phyloP scores from a whole-genome alignment of 2,888 invertebrate genomes.

The Hermaeophaga mercurialis region DNA sequence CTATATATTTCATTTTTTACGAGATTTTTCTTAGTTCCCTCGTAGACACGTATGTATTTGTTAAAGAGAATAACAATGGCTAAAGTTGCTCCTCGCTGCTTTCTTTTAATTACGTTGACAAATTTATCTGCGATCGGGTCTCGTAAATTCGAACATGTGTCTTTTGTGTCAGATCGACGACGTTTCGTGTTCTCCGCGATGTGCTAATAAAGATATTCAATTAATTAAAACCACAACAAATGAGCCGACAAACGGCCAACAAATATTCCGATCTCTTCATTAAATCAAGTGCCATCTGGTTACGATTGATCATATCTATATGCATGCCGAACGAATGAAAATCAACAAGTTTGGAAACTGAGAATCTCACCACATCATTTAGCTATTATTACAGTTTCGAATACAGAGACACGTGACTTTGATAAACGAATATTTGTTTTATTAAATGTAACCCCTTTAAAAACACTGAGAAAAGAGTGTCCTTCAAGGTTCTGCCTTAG shows the following conservation, averaged over 20 bases:
- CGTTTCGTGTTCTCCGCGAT: constrained; percentile 27
- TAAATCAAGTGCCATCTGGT: constrained; percentile 21
- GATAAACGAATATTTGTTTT: too few relatives aligned
- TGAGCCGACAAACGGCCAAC: constrained; percentile 32
- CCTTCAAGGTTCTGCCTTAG: too few relatives aligned
- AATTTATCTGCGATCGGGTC: constrained; percentile 35
- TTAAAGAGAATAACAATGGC: neutral
- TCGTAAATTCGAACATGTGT: constrained; percentile 32
- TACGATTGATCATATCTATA: constrained; percentile 30
- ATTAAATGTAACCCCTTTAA: too few relatives aligned
- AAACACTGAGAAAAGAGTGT: too few relatives aligned
- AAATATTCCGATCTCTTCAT: constrained; percentile 22
- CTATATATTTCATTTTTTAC: too few relatives aligned
- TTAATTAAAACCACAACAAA: constrained; percentile 39
- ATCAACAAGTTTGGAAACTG: too few relatives aligned
- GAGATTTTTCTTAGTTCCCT: too few relatives aligned
- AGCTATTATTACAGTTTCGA: too few relatives aligned
- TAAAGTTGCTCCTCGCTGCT: constrained; percentile 1
- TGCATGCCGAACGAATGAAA: too few relatives aligned
- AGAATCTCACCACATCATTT: too few relatives aligned
- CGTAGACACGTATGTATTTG: too few relatives aligned
- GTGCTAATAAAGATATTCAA: constrained; percentile 40
- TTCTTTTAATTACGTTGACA: constrained; percentile 31
- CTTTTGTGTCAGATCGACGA: constrained; percentile 31
- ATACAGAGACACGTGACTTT: too few relatives aligned